Base-by-base conservation (phyloP, 2,113 vertebrate species). In the Hypanus sabinus region DNA sequence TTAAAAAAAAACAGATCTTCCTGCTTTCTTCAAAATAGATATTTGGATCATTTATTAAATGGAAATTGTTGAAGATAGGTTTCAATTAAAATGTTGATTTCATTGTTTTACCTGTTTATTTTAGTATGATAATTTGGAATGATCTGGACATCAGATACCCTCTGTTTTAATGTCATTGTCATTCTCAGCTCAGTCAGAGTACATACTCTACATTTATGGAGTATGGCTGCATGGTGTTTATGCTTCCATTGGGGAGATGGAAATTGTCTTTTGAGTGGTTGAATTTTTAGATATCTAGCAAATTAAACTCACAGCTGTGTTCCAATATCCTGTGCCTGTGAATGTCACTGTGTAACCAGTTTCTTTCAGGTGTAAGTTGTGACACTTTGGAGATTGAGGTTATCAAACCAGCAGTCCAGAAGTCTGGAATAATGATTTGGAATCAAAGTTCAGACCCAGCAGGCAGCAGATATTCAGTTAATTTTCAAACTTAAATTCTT, bases 81-180 rank as follows among this genome's bases (percentile, higher is more conserved):
- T 85, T 85, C 81, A 85, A 62, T 90, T 90, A n/a, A 65, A 90
- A 90, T 60, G 24, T 90, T 65, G 85, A n/a, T 65, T 90, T 0
- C 46, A 46, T 46, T 46, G 46, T 46, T 68, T 90, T 90, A 65
- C 30, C 85, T 68, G 65, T 90, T 90, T 90, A 90, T 90, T 18
- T n/a, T 68, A 65, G n/a, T 8, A 9, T 20, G 60, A n/a, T 90
- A 46, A 16, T 90, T 90, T 68, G n/a, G 0, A 88, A 88, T 20
- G 60, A 65, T 65, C 65, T 55, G 83, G 55, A 62, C 12, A 60
- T 88, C 55, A 33, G 2, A 90, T n/a, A 36, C 16, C 33, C 62
- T 33, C 85, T 68, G 85, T 5, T 65, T 20, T 68, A 8, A 65
- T 68, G 2, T 65, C n/a, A 62, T 90, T 90, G 60, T 68, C 3